Conservation (phyloP, 2,888 invertebrate genomes). For the Eupithecia exiguata region DNA sequence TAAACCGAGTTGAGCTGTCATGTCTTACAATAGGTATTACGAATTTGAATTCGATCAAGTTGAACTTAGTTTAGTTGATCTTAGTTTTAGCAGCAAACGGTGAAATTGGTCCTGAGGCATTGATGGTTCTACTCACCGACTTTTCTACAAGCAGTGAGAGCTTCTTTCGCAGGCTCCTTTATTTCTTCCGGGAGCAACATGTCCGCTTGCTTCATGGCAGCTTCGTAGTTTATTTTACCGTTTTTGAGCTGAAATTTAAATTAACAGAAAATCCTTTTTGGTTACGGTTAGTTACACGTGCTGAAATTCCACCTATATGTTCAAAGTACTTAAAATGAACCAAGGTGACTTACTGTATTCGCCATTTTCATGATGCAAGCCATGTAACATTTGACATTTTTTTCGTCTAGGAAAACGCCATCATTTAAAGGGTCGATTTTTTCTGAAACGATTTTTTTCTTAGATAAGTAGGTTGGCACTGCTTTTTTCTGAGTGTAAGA, state of each 20-base stretch:
- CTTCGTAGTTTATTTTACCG: constrained; percentile 76
- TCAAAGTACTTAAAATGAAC: too few relatives aligned
- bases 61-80: too few relatives aligned
- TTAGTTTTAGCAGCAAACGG: too few relatives aligned
- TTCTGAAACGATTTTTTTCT: constrained; percentile 55
- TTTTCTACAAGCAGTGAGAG: constrained; percentile 78
- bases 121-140: constrained; percentile 61
- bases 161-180: constrained; percentile 71
- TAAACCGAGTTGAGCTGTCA: too few relatives aligned
- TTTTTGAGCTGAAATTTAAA: constrained; percentile 72
- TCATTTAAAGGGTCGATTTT: constrained; percentile 70
- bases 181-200: constrained; percentile 73
- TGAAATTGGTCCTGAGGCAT: too few relatives aligned
- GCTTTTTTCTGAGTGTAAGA: background rate
- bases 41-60: too few relatives aligned
- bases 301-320: too few relatives aligned
- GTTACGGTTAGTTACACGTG: background rate
- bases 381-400: constrained; percentile 77
- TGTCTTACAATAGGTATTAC: too few relatives aligned
- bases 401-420: constrained; percentile 75
- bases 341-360: constrained; percentile 63
- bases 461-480: background rate
- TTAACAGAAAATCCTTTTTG: constrained; percentile 6
- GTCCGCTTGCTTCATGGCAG: constrained; percentile 78
- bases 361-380: constrained; percentile 82